Base-by-base conservation (phyloP, 1,140 invertebrate species). In the Lineus longissimus region DNA sequence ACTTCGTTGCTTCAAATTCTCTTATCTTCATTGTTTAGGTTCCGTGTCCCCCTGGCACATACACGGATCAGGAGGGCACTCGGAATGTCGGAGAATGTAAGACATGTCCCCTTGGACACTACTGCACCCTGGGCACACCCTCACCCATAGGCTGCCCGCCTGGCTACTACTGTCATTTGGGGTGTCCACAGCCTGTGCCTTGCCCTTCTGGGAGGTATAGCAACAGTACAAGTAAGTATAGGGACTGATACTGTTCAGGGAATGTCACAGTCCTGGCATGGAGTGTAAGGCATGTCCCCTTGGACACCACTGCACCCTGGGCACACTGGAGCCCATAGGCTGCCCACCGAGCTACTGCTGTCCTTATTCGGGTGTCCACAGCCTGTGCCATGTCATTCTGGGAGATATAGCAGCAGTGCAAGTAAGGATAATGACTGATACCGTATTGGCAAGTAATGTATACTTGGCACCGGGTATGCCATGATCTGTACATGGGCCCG, bases 301-400 rank as follows among this genome's bases (percentile, higher is more conserved):
- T 1, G 74, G 75, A 7, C 71, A 68, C 33, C 78, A 76, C 63
- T 80, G 78, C 61, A 70, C 69, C 1, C 61, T 71, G 36, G 78
- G 74, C 11, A 75, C 73, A 19, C 59, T 60, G 51, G 55, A 57
- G 1, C 73, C 74, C 2, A 57, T 61, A 4, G 67, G 68, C 45
- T 80, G 78, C 63, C 65, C 68, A n/a, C 59, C 70, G n/a, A 76
- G 78, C 1, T 78, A 69, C 33, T 80, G 75, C 64, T 80, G 78
- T 68, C 60, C 62, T 4, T n/a, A n/a, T 63, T 55, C 7, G 68
- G 68, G 0, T 65, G 66, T 0, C 66, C 64, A 2, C 71, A 70
- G 60, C 70, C 78, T 9, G 67, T 56, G 47, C 74, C 78, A 0
- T 80, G 78, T 64, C 78, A 75, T 6, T 73, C 74, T 25, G 76